Percentiles rank a stretch among this genome's conserved stretches.
These are phyloP conservation scores for Trichogramma evanescens DNA, from an alignment of 2,888 invertebrate genomes.

Conservation along the genomic window DNA sequence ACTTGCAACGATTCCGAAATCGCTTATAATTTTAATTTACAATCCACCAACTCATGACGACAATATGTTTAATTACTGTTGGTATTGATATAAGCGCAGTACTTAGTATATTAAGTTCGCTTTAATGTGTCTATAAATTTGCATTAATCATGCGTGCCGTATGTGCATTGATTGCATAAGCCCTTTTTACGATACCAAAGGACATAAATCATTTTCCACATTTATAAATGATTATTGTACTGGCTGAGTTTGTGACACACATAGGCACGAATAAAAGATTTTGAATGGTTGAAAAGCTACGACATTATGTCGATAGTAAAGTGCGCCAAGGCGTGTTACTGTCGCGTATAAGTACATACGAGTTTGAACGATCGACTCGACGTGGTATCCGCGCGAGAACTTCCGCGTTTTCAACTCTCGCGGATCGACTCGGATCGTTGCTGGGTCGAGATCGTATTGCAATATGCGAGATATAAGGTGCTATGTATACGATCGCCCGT, in stretches of 20 bases:
- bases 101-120: background rate
- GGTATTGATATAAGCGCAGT: background rate
- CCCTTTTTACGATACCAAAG: background rate
- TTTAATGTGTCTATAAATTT: slow-evolving; percentile 3
- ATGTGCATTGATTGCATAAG: background rate
- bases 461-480: background rate
- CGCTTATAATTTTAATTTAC: slow-evolving; percentile 11
- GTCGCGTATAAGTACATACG: too few species aligned
- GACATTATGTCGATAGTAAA: too few species aligned
- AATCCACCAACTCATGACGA: background rate
- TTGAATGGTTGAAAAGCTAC: too few species aligned
- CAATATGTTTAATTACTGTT: slow-evolving; percentile 11
- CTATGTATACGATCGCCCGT: background rate
- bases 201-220: too few species aligned
- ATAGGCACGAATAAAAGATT: too few species aligned
- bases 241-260: too few species aligned
- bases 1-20: too few species aligned
- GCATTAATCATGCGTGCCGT: background rate
- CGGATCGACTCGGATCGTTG: background rate
- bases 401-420: slow-evolving; percentile 23
- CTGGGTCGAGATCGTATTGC: slow-evolving; percentile 11
- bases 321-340: too few species aligned
- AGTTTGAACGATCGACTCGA: too few species aligned
- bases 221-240: too few species aligned
- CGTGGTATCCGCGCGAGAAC: slow-evolving; percentile 5